Base-by-base conservation (phyloP, 2,113 vertebrate genomes). In the Anthoscopus minutus region DNA sequence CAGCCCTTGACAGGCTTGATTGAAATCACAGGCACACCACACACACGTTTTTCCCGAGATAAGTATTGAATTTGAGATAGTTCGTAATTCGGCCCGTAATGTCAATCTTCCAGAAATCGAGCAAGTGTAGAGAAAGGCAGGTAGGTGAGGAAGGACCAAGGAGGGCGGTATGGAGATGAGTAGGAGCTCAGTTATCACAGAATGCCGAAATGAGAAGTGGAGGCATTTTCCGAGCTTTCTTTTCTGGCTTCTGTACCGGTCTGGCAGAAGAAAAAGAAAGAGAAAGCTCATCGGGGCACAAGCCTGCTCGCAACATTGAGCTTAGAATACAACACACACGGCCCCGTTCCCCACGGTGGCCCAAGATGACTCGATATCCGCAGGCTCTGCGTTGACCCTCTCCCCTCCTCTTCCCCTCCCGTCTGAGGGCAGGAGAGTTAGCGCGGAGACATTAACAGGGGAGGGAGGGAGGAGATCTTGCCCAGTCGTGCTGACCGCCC, bases 351-450 rank as follows among this genome's bases (percentile, higher is more conserved):
- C 30, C 13, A 7, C 13, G 13, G 15, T 20, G 44, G n/a, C 16
- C 44, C 20, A 11, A 82, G 82, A 94, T 81, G 24, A 47, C 40
- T 30, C 7, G 12, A 13, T 9, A 47, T 35, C 10, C 13, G 3
- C 21, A 5, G 18, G 11, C 35, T 56, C 40, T 40, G 35, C 7
- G 30, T 45, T 47, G 48, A 40, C 22, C 35, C 7, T 31, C 13
- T 23, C 5, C 10, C 4, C 5, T 60, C 38, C n/a, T 74, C n/a
- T 40, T 45, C 31, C 28, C 20, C 31, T 16, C 31, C 24, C 40
- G 48, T 94, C 94, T 90, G 88, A 60, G 72, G 93, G 86, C 95
- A 88, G 91, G 57, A 95, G 92, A 94, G 88, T 96, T 95, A 90
- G 89, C 86, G 45, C 44, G 82, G 87, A 80, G 91, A 88, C 69